phyloP scores from a whole-genome alignment of 2,797 vertebrate species.

The Falco columbarius region DNA sequence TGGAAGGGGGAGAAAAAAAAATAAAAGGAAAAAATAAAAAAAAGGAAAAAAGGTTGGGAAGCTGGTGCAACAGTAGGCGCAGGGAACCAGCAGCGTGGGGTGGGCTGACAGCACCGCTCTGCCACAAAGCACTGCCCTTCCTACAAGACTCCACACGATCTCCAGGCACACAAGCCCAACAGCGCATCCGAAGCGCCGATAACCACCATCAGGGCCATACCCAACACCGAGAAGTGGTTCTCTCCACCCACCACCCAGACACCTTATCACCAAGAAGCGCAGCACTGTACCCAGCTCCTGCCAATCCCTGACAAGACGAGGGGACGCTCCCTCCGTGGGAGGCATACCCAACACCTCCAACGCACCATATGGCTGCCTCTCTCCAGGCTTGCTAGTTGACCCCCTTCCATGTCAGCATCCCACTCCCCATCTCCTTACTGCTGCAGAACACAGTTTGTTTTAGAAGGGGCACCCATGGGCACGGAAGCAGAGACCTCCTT shows the following conservation, averaged over 20 bases:
- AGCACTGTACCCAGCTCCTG: background rate
- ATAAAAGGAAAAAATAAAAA: too few species aligned
- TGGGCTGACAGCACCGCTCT: background rate
- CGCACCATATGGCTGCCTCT: background rate
- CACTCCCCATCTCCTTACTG: background rate
- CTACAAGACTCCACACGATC: accelerated
- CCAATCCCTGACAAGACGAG: background rate
- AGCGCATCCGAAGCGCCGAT: background rate
- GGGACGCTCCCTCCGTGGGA: accelerated
- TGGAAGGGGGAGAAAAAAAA: accelerated
- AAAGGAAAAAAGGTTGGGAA: background rate
- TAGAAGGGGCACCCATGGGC: background rate
- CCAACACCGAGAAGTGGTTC: background rate
- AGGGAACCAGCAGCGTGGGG: background rate
- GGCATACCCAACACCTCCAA: background rate
- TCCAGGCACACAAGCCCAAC: background rate
- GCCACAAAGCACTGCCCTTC: background rate
- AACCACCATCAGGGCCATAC: background rate
- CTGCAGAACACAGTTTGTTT: background rate
- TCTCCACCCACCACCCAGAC: background rate
- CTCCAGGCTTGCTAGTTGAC: background rate
- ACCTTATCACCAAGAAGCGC: accelerated
- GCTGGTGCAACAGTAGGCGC: background rate
- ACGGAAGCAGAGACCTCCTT: background rate
- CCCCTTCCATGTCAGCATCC: background rate